These are phyloP conservation scores for Sarcophaga peregrina DNA, from an alignment of 1,140 invertebrate genomes.

Conservation along the genomic window DNA sequence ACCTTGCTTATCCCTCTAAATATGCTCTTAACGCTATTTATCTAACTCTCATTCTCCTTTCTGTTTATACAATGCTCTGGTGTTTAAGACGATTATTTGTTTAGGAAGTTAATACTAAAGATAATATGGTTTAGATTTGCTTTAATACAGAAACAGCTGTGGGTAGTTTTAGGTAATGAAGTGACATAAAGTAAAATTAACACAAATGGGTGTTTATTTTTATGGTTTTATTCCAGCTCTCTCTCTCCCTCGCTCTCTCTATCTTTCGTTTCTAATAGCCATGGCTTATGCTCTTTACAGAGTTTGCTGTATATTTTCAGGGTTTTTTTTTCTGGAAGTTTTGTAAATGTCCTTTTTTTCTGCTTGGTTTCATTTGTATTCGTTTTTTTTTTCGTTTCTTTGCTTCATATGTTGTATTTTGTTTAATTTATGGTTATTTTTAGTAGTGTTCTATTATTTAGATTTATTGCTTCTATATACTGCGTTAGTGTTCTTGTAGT, in stretches of 20 bases:
- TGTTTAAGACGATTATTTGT: conserved; percentile 31
- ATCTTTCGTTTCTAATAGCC: no score
- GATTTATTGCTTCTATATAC: conserved; percentile 23
- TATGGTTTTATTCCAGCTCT: not conserved
- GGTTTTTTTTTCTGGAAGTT: not conserved
- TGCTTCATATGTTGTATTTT: conserved; percentile 15
- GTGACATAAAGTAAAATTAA: conserved; percentile 41
- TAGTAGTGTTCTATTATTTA: conserved; percentile 38
- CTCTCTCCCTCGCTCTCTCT: no score
- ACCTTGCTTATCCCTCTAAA: not conserved
- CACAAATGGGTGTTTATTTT: conserved; percentile 33
- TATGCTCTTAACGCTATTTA: no score
- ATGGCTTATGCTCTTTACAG: no score
- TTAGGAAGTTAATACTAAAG: conserved; percentile 33
- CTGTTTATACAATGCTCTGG: not conserved
- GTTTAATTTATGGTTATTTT: conserved; percentile 38
- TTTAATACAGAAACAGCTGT: not conserved
- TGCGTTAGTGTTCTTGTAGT: not conserved
- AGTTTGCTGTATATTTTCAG: no score
- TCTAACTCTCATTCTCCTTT: not conserved
- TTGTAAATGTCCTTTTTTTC: not conserved
- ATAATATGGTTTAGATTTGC: not conserved
- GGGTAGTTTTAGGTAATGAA: conserved; percentile 28
- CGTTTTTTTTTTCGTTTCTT: not conserved
- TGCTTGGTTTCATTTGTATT: not conserved